Percentiles rank a stretch among this genome's conserved stretches.
Evolutionary conservation across 2,888 invertebrate species (phyloP).

Genomic region (Neria commutata): DNA sequence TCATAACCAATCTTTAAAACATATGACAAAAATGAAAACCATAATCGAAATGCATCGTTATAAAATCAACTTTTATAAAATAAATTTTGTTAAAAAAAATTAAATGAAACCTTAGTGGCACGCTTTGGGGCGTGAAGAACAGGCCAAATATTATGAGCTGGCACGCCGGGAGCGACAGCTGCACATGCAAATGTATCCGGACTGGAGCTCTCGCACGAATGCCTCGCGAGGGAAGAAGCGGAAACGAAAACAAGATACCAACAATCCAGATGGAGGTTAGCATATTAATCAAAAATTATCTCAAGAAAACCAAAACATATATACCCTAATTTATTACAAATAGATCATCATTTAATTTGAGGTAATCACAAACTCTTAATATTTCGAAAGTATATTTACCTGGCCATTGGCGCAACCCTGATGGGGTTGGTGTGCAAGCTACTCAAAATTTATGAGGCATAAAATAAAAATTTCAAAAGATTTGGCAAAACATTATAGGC

Average conservation of each 20-base stretch:
- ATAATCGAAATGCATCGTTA: conserved; percentile 12
- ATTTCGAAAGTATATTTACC: conserved; percentile 13
- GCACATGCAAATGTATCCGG: conserved; percentile 99
- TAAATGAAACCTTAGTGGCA: conserved; percentile 79
- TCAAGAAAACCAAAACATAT: conserved; percentile 25
- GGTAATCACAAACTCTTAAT: conserved; percentile 5
- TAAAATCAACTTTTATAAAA: conserved; percentile 13
- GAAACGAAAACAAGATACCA: conserved; percentile 98
- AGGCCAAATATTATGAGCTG: conserved; percentile 99
- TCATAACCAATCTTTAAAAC: conserved; percentile 25
- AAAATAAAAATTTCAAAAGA: too few relatives aligned
- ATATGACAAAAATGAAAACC: conserved; percentile 18
- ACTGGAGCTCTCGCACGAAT: conserved; percentile 99
- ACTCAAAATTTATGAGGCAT: too few relatives aligned
- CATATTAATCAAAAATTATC: conserved; percentile 55
- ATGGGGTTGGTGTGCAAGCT: too few relatives aligned
- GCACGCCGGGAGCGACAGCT: conserved; percentile 97
- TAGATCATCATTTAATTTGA: neutral
- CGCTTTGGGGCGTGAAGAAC: conserved; percentile 98
- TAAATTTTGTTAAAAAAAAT: conserved; percentile 17
- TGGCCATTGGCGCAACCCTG: too few relatives aligned
- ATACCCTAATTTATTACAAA: conserved; percentile 5
- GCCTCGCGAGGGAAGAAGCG: conserved; percentile 99
- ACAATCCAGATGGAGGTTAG: conserved; percentile 91
- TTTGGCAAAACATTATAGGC: too few relatives aligned